phyloP scores from a whole-genome alignment of 2,113 vertebrate genomes.

The Crocuta crocuta region DNA sequence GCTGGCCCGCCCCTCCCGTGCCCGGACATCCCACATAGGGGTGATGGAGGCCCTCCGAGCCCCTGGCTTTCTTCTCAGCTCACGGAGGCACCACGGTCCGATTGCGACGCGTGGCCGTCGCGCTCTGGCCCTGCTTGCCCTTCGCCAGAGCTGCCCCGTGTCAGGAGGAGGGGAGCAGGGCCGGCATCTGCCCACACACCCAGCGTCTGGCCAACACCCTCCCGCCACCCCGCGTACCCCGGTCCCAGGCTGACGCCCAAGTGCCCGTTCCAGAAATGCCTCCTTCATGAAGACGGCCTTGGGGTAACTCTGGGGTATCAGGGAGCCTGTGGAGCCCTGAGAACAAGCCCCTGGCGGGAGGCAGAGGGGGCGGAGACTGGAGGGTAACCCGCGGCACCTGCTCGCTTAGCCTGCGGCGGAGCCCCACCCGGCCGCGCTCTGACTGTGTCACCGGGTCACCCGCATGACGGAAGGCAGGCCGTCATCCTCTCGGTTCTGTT shows the following conservation, averaged over 20 bases:
- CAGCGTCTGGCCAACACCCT: rapidly evolving
- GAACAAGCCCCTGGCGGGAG: neutral
- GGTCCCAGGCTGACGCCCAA: neutral
- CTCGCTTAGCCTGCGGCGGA: constrained; percentile 47
- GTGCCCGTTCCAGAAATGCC: neutral
- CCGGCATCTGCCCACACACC: rapidly evolving
- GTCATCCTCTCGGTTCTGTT: constrained; percentile 67
- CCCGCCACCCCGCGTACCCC: neutral
- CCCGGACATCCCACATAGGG: neutral
- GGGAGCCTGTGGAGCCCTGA: neutral
- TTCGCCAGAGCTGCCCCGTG: rapidly evolving
- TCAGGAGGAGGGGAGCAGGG: rapidly evolving
- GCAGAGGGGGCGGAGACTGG: neutral
- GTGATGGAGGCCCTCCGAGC: neutral
- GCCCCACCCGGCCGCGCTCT: too few relatives aligned
- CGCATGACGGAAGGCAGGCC: constrained; percentile 54
- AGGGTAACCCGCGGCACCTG: neutral
- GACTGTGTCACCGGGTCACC: too few relatives aligned
- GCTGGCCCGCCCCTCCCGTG: neutral
- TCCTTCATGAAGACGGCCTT: neutral
- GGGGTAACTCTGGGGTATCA: neutral
- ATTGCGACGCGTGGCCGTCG: rapidly evolving
- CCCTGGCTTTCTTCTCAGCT: neutral
- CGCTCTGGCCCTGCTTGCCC: neutral
- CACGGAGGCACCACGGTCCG: rapidly evolving